phyloP scores from a whole-genome alignment of 2,888 invertebrate genomes.

The Calameuta idolon region DNA sequence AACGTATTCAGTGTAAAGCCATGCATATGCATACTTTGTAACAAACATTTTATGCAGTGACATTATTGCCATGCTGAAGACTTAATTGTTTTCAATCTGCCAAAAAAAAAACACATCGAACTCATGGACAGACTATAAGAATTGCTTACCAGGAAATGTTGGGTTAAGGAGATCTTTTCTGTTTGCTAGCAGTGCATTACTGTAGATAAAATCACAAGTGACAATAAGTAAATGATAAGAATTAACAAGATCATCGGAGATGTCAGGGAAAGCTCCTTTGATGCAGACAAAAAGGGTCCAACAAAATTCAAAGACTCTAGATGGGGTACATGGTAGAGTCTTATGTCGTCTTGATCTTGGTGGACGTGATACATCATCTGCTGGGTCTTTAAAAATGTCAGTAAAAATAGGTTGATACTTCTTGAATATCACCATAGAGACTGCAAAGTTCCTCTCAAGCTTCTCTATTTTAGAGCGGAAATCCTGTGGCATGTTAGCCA shows the following conservation, averaged over 20 bases:
- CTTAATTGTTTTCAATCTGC: no score
- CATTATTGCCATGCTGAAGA: no score
- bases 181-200: constrained; percentile 84
- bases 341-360: constrained; percentile 76
- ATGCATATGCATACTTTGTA: no score
- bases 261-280: constrained; percentile 86
- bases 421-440: constrained; percentile 93
- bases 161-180: constrained; percentile 89
- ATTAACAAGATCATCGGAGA: constrained; percentile 93
- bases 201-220: constrained; percentile 91
- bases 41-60: no score
- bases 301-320: constrained; percentile 90
- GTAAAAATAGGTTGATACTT: constrained; percentile 91
- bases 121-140: background rate
- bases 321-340: constrained; percentile 81
- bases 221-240: constrained; percentile 93
- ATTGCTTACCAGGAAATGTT: constrained; percentile 77
- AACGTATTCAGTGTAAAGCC: no score
- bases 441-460: constrained; percentile 91
- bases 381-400: constrained; percentile 84
- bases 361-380: constrained; percentile 71
- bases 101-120: no score
- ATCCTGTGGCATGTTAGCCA: constrained; percentile 88
- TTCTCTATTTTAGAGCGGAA: constrained; percentile 86
- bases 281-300: constrained; percentile 95